These are phyloP conservation scores for Gorsachius magnificus DNA, from an alignment of 2,797 vertebrate genomes.

Conservation along the genomic window DNA sequence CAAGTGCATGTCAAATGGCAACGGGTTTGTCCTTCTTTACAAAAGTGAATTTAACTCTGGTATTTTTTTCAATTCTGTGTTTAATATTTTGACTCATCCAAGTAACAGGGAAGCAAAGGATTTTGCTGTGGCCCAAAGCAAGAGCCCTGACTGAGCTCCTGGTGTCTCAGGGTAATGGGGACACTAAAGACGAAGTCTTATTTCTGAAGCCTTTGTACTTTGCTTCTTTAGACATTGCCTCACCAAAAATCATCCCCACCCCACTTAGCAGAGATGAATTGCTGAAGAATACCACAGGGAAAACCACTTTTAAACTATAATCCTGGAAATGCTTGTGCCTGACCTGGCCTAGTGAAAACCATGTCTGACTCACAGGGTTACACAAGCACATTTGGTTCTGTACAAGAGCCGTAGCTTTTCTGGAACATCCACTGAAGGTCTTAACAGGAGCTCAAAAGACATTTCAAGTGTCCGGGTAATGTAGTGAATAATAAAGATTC, in stretches of 20 bases:
- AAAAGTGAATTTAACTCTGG: background rate
- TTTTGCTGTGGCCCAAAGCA: background rate
- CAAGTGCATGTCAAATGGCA: background rate
- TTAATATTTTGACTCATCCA: background rate
- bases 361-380: background rate
- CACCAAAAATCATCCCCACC: background rate
- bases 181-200: background rate
- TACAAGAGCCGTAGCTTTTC: background rate
- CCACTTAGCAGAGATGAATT: background rate
- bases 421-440: background rate
- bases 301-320: background rate
- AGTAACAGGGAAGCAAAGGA: background rate
- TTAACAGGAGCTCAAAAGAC: background rate
- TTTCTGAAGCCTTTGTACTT: background rate
- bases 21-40: background rate
- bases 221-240: background rate
- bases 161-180: fast-evolving
- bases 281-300: background rate
- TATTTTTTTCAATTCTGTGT: background rate
- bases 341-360: background rate
- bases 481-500: background rate
- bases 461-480: background rate
- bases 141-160: background rate
- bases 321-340: background rate
- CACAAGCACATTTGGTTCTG: background rate